A percentile compares a stretch with the other conserved stretches of the same genome.
Conservation (phyloP, 2,888 invertebrate species). For the Deilephila porcellus region DNA sequence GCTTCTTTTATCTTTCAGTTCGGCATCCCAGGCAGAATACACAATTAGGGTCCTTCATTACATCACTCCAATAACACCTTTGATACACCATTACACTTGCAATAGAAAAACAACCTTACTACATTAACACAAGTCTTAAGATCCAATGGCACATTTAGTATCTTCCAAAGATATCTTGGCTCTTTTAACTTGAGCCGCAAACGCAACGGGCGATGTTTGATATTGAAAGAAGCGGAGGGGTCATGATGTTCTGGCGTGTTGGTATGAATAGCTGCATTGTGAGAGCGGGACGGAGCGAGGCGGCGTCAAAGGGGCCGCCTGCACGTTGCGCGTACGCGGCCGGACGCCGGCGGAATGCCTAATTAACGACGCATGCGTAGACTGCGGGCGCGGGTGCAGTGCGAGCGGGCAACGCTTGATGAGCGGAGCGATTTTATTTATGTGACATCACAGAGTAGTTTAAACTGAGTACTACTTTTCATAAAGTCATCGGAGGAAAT, state of each 20-base stretch:
- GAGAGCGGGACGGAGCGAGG: conserved; percentile 70
- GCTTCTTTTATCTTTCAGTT: conserved; percentile 70
- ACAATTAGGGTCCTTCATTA: conserved; percentile 83
- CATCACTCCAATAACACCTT: conserved; percentile 83
- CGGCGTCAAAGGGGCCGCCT: conserved; percentile 77
- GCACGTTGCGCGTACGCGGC: conserved; percentile 75
- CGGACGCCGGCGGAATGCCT: conserved; percentile 82
- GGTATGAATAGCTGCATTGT: conserved; percentile 80
- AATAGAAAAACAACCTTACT: conserved; percentile 43
- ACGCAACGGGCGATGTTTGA: conserved; percentile 64
- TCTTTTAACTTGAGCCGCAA: conserved; percentile 51
- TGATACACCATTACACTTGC: conserved; percentile 51
- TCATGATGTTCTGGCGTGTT: conserved; percentile 48
- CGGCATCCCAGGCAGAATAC: conserved; percentile 74
- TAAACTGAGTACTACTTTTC: no score
- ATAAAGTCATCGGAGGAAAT: no score
- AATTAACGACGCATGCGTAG: conserved; percentile 84
- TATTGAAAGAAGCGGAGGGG: conserved; percentile 66
- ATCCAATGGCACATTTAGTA: conserved; percentile 38
- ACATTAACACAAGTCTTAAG: conserved; percentile 36
- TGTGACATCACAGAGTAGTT: neutral
- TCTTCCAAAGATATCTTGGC: conserved; percentile 57
- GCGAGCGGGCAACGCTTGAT: conserved; percentile 32
- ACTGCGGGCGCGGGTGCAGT: conserved; percentile 49
- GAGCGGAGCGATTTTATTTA: neutral